Evolutionary conservation across 2,797 vertebrate species (phyloP), one percentile per base, ranked within the genome.

Genomic region (Lemur catta): DNA sequence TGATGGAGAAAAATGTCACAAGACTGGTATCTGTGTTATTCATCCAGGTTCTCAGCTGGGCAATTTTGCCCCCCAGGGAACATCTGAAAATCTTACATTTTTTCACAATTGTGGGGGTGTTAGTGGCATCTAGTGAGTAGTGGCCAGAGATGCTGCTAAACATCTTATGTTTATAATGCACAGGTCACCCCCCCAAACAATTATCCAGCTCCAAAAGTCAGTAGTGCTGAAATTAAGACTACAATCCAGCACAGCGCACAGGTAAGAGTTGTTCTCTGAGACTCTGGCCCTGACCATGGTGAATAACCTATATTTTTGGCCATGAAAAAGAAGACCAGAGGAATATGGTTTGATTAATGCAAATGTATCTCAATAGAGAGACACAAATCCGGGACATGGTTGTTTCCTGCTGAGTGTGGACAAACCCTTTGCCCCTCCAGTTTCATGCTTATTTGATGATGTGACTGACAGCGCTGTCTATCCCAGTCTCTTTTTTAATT

Each of bases 241-340:
- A 35, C 7, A 12, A 0, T 28, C 38, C 8, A n/a, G 61, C 48
- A 38, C 1, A 61, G 46, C 26, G 13, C 0, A 6, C 3, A 18
- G 9, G 9, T n/a, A 28, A 46, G 48, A 30, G 12, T 4, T 33
- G 7, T 43, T 92, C 63, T 81, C 72, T 28, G 33, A 82, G 41
- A 28, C 30, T 81, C 46, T 14, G 38, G 61, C 24, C 24, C 13
- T 82, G 28, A 35, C 55, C 67, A 0, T 52, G 12, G 12, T 1
- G 4, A 57, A 11, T 15, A 43, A 30, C 4, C 2, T 26, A 2
- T 46, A 41, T 22, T 48, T 43, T 14, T 41, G 41, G 43, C 52
- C 22, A 13, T 46, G 48, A n/a, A 61, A 74, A 33, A 93, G 24
- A 52, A 38, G 20, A 43, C 26, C 41, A n/a, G 35, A 93, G 57